Conservation (phyloP, 2,797 vertebrate species). For the Ambastaia sidthimunki region DNA sequence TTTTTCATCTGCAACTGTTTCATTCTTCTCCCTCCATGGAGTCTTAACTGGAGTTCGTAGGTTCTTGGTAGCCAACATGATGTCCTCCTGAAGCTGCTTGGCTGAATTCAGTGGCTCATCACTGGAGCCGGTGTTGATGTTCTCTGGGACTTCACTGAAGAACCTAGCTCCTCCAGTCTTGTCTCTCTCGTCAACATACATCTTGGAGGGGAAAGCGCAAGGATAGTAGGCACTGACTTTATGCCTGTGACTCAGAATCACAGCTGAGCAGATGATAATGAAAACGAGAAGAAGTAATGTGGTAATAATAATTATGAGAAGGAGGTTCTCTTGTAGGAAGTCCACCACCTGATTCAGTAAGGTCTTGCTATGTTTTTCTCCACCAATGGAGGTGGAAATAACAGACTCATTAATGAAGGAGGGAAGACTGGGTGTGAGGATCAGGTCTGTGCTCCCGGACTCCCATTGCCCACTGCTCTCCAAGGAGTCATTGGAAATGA, state of each 20-base stretch:
- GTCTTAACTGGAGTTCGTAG: slow-evolving; percentile 82
- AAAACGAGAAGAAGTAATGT: slow-evolving; percentile 80
- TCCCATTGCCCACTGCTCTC: slow-evolving; percentile 85
- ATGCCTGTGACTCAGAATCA: slow-evolving; percentile 82
- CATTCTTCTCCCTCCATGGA: slow-evolving; percentile 61
- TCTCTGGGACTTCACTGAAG: slow-evolving; percentile 86
- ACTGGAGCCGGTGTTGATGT: slow-evolving; percentile 47
- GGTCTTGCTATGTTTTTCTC: slow-evolving; percentile 61
- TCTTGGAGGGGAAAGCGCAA: slow-evolving; percentile 88
- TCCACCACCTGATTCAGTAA: slow-evolving; percentile 72
- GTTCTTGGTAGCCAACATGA: slow-evolving; percentile 85
- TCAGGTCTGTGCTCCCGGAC: slow-evolving; percentile 37
- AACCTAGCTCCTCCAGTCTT: slow-evolving; percentile 78
- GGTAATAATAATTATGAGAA: slow-evolving; percentile 83
- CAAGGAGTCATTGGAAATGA: slow-evolving; percentile 37
- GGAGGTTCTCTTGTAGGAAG: slow-evolving; percentile 85
- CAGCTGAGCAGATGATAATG: slow-evolving; percentile 81
- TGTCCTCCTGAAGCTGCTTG: slow-evolving; percentile 88
- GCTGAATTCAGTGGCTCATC: slow-evolving; percentile 78
- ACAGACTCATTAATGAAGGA: slow-evolving; percentile 36
- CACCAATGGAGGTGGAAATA: slow-evolving; percentile 67
- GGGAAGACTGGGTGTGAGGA: slow-evolving; percentile 55
- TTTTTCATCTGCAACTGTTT: slow-evolving; percentile 54
- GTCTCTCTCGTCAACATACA: slow-evolving; percentile 90
- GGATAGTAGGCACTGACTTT: slow-evolving; percentile 92